Conservation (phyloP, 2,797 vertebrate genomes). For the Phrynocephalus forsythii region DNA sequence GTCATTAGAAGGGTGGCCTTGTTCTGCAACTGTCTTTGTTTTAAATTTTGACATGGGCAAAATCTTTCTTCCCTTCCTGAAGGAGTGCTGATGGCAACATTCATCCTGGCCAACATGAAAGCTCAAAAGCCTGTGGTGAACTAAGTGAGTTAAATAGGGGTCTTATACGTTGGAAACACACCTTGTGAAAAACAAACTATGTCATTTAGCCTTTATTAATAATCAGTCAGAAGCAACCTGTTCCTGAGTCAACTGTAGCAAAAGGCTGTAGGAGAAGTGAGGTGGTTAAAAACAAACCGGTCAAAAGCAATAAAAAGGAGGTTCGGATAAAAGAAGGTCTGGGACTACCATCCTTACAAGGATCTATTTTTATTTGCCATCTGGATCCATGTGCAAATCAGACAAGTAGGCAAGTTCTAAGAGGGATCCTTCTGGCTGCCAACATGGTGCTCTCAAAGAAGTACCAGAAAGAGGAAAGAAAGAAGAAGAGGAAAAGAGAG, state of each 20-base stretch:
- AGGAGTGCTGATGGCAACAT: too few relatives aligned
- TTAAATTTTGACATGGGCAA: too few relatives aligned
- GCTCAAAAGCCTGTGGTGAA: too few relatives aligned
- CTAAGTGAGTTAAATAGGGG: too few relatives aligned
- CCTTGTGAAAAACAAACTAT: too few relatives aligned
- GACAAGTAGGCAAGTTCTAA: slow-evolving; percentile 71
- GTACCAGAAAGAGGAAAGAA: slow-evolving; percentile 45
- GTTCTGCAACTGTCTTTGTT: too few relatives aligned
- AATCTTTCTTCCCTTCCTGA: too few relatives aligned
- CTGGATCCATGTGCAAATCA: slow-evolving; percentile 64
- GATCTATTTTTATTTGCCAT: slow-evolving; percentile 69
- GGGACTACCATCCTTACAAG: slow-evolving; percentile 56
- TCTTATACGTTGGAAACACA: too few relatives aligned
- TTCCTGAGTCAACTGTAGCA: background rate
- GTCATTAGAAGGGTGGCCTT: too few relatives aligned
- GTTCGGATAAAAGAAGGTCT: background rate
- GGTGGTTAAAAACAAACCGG: background rate
- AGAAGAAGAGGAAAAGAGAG: background rate
- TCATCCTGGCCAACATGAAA: too few relatives aligned
- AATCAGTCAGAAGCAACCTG: too few relatives aligned
- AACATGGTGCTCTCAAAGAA: slow-evolving; percentile 64
- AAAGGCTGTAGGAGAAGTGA: background rate
- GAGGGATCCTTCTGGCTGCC: slow-evolving; percentile 70
- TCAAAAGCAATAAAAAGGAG: background rate
- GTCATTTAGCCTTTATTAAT: too few relatives aligned